These are phyloP conservation scores for Papilio polytes DNA, from an alignment of 1,140 invertebrate genomes.

Conservation along the genomic window DNA sequence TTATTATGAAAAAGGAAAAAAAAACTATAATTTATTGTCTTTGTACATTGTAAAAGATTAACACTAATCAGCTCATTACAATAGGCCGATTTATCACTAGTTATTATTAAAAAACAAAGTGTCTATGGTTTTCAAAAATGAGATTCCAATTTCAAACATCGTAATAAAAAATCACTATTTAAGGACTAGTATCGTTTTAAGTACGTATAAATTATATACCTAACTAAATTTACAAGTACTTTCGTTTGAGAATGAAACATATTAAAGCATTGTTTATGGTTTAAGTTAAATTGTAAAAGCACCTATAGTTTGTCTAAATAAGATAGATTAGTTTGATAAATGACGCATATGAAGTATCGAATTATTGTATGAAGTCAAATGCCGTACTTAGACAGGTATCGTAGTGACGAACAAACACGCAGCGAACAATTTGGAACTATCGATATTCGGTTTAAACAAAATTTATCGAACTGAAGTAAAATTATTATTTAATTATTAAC, in stretches of 20 bases:
- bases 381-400: too few relatives aligned
- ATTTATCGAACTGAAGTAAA: too few relatives aligned
- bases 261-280: constrained; percentile 1
- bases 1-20: neutral
- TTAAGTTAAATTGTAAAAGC: neutral
- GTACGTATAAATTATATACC: neutral
- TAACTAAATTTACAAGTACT: neutral
- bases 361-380: too few relatives aligned
- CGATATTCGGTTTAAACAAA: too few relatives aligned
- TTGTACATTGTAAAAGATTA: constrained; percentile 31
- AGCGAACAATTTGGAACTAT: too few relatives aligned
- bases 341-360: too few relatives aligned
- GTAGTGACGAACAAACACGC: too few relatives aligned
- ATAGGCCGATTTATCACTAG: constrained; percentile 31
- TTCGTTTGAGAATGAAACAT: constrained; percentile 1
- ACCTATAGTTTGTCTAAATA: too few relatives aligned
- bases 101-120: constrained; percentile 9
- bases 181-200: constrained; percentile 29
- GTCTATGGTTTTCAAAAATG: neutral
- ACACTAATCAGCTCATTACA: neutral
- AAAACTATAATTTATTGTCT: constrained; percentile 18
- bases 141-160: neutral
- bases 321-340: too few relatives aligned
- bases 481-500: too few relatives aligned
- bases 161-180: constrained; percentile 10